phyloP scores from a whole-genome alignment of 2,113 vertebrate genomes.

The Coryphaenoides rupestris region DNA sequence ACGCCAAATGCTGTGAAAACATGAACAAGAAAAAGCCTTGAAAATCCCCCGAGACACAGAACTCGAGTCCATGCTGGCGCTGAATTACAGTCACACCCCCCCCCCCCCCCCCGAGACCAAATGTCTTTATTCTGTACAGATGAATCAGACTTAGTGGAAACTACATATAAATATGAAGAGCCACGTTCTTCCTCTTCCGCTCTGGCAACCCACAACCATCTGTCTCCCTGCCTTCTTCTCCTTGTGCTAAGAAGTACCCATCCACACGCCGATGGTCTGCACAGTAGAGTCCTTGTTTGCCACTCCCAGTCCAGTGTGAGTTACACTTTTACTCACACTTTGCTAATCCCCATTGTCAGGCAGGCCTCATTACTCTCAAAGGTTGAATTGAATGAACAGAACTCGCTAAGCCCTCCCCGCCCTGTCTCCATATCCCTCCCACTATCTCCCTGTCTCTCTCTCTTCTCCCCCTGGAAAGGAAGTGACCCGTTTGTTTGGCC shows the following conservation, averaged over 20 bases:
- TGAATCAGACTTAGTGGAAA: not conserved
- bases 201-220: not conserved
- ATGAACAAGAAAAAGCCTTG: not conserved
- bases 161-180: conserved; percentile 7
- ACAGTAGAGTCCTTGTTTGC: conserved; percentile 60
- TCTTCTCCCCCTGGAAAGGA: conserved; percentile 69
- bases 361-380: conserved; percentile 61
- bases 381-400: conserved; percentile 54
- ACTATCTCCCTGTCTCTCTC: conserved; percentile 44
- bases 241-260: conserved; percentile 55
- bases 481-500: conserved; percentile 67
- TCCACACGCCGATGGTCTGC: conserved; percentile 42
- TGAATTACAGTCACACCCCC: not conserved
- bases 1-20: not conserved
- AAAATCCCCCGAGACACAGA: not conserved
- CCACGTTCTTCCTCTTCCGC: not conserved
- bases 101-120: too few species aligned
- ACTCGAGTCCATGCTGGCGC: not conserved
- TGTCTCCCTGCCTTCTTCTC: conserved; percentile 14
- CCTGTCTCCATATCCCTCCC: conserved; percentile 26
- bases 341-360: conserved; percentile 58
- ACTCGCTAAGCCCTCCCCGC: too few species aligned
- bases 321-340: conserved; percentile 48
- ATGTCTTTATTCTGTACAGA: not conserved
- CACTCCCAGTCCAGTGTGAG: conserved; percentile 42